Conservation (phyloP, 2,888 invertebrate species). For the Cyrtodaria siliqua region DNA sequence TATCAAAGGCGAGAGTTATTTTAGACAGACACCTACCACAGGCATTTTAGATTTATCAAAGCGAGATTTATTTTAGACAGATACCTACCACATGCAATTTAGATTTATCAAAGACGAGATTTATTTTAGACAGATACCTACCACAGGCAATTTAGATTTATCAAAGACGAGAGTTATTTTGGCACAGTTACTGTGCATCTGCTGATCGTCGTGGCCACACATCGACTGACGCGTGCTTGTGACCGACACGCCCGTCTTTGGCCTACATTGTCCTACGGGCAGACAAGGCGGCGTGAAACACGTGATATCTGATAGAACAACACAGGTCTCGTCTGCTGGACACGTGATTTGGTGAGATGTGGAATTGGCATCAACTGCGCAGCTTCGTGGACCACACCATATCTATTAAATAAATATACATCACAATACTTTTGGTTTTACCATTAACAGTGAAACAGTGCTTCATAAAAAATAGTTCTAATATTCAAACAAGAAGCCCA, state of each 20-base stretch:
- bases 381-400: slow-evolving; percentile 96
- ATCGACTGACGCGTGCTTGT: slow-evolving; percentile 19
- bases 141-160: slow-evolving; percentile 90
- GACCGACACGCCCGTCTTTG: slow-evolving; percentile 86
- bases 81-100: too few species aligned
- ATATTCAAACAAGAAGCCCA: too few species aligned
- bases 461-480: too few species aligned
- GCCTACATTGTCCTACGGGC: slow-evolving; percentile 95
- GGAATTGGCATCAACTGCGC: slow-evolving; percentile 87
- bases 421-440: too few species aligned
- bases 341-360: slow-evolving; percentile 81
- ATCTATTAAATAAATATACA: too few species aligned
- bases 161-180: slow-evolving; percentile 92
- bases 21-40: too few species aligned
- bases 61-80: too few species aligned
- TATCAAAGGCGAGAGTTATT: too few species aligned
- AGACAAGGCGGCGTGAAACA: slow-evolving; percentile 93
- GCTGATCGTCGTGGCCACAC: slow-evolving; percentile 87
- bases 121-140: too few species aligned
- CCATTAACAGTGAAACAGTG: too few species aligned
- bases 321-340: slow-evolving; percentile 89
- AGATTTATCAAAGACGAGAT: too few species aligned
- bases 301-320: slow-evolving; percentile 92
- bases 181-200: slow-evolving; percentile 91
- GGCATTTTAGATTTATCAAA: too few species aligned